These are phyloP conservation scores for Darevskia mixta DNA, from an alignment of 2,797 vertebrate genomes.

Conservation along the genomic window DNA sequence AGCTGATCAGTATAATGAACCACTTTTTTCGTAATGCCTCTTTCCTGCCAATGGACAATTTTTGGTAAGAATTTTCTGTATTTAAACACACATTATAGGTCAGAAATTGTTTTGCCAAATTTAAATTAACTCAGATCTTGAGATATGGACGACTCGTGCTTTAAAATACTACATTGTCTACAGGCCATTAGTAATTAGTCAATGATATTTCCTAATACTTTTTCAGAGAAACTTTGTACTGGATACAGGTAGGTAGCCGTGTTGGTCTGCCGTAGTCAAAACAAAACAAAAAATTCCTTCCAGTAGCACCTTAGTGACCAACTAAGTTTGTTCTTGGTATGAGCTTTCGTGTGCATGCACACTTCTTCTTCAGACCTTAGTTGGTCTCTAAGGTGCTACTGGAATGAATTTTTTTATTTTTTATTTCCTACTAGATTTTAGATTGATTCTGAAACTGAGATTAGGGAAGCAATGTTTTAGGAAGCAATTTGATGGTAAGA, in stretches of 20 bases:
- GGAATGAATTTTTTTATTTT: no score
- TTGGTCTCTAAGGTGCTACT: no score
- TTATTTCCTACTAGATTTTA: neutral
- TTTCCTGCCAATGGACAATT: neutral
- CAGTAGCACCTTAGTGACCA: no score
- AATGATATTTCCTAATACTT: neutral
- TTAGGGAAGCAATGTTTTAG: neutral
- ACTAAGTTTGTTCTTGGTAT: no score
- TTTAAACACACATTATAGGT: neutral
- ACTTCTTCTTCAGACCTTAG: no score
- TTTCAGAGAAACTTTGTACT: neutral
- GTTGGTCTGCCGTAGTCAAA: no score
- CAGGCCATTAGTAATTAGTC: neutral
- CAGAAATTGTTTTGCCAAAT: neutral
- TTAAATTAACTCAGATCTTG: neutral
- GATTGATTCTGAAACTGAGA: neutral
- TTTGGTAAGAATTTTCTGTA: neutral
- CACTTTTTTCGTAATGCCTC: neutral
- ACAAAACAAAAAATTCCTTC: no score
- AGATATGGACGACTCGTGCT: neutral
- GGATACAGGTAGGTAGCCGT: no score
- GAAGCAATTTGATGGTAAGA: neutral
- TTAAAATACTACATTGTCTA: neutral
- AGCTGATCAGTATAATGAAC: neutral
- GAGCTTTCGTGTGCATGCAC: no score